Base-by-base conservation (phyloP, 2,888 invertebrate genomes). In the Glaucopsyche alexis region DNA sequence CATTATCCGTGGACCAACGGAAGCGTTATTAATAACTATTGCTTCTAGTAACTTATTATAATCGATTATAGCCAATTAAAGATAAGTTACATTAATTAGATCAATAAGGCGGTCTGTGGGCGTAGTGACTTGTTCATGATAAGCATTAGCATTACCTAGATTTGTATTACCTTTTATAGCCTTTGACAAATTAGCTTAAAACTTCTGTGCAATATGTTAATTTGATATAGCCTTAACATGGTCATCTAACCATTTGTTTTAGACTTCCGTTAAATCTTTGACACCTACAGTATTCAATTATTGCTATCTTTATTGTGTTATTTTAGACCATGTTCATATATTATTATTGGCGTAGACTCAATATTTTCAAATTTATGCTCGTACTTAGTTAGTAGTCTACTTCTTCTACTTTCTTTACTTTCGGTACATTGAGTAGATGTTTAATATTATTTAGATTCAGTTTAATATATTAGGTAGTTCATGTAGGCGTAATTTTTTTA, bases 231-330 rank as follows among this genome's bases (percentile, higher is more conserved):
- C 8, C 75, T 75, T 72, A 71, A 75, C 75, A 74, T 70, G 75
- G 76, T 76, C 75, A 77, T 74, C 75, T 52, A 71, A 72, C 66
- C 74, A 71, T 75, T 70, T 45, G 73, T 74, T 75, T 72, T 71
- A 52, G 72, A 74, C 71, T 76, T 76, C 76, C 75, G 76, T 67
- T 66, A 73, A 73, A 69, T 55, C 45, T 72, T 67, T 71, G 29
- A 74, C 71, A 71, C 75, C 75, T 70, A 73, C 55, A 55, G 29
- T 38, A 29, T 29, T 40, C 19, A 69, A 49, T 66, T 72, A 64
- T 49, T 69, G 69, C 69, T 47, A 49, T 69, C 69, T 69, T 47
- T 11, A 69, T 69, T 45, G n/a, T n/a, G n/a, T n/a, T 67, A 67
- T 67, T 67, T 67, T 67, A 45, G 19, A 13, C 13, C 14, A 7